Evolutionary conservation across 2,113 vertebrate genomes (phyloP), one percentile per base, ranked within the genome.

Genomic region (Ciconia maguari): DNA sequence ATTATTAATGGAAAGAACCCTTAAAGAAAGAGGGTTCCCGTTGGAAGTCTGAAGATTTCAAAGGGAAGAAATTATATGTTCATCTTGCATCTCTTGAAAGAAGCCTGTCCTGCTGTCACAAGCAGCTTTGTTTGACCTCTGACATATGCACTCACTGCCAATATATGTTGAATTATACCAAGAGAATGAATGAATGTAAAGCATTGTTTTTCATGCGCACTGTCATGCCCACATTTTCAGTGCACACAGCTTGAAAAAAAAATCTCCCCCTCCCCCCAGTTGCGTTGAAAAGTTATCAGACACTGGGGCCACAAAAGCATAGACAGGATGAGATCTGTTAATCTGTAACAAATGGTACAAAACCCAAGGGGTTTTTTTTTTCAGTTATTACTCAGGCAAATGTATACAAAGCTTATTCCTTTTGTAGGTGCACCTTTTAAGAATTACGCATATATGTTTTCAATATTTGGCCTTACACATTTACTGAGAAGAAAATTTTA

Each of bases 261-360:
- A 7, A 10, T 32, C 3, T 62, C 3, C 2, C 2, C 1, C 2
- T 69, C 3, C 21, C 7, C 8, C 14, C 0, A 32, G 6, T 61
- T 70, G 10, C 77, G 11, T 54, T 68, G 32, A 36, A 74, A 78
- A 82, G 36, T 71, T 81, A 10, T 13, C 49, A 51, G 48, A 57
- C 18, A 42, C 6, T 8, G 12, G 10, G n/a, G 24, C 14, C 27
- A 51, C 9, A 81, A 21, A 80, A 49, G n/a, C 38, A 38, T 20
- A 55, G 13, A 16, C 18, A 52, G 55, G 13, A 27, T 80, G 60
- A 69, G 17, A 42, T 27, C 27, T 89, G 3, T 65, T 76, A 29
- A 11, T 26, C 29, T 65, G 6, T 82, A 58, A 66, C 27, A 78
- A 84, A 71, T 64, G 16, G 5, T 41, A 19, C 3, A 68, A 60